phyloP scores from a whole-genome alignment of 1,140 invertebrate species.

The Lordiphosa mommai region DNA sequence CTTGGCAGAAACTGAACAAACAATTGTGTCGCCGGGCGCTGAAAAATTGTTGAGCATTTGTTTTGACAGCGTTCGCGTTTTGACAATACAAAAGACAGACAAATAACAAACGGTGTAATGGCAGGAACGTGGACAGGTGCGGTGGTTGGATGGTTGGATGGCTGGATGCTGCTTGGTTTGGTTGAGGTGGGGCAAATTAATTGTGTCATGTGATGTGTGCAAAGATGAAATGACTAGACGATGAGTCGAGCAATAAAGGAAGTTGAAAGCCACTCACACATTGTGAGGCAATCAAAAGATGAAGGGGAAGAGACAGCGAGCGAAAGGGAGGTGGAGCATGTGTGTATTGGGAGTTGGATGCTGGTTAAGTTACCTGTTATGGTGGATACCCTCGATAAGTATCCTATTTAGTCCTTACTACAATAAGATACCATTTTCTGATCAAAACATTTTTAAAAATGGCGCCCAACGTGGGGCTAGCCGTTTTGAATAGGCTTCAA shows the following conservation, averaged over 20 bases:
- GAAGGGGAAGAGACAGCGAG: neutral
- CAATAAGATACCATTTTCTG: too few relatives aligned
- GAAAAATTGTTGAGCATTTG: conserved; percentile 75
- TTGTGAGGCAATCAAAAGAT: conserved; percentile 12
- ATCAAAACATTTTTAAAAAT: too few relatives aligned
- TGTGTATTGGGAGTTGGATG: too few relatives aligned
- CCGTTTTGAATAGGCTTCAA: too few relatives aligned
- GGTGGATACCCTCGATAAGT: too few relatives aligned
- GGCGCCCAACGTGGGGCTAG: too few relatives aligned
- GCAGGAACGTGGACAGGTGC: conserved; percentile 1
- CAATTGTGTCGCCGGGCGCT: conserved; percentile 54
- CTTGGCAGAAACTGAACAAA: conserved; percentile 30
- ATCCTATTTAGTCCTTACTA: too few relatives aligned
- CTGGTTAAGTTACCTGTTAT: too few relatives aligned
- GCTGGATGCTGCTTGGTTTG: too few relatives aligned
- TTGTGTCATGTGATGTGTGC: conserved; percentile 51
- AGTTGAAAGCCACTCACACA: neutral
- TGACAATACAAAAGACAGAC: conserved; percentile 63
- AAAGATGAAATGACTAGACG: conserved; percentile 20
- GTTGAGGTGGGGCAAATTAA: conserved; percentile 35
- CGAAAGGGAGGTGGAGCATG: too few relatives aligned
- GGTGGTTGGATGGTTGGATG: neutral
- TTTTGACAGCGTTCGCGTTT: conserved; percentile 66
- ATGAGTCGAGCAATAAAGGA: conserved; percentile 11
- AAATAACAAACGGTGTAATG: conserved; percentile 58